Base-by-base conservation (phyloP, 2,888 invertebrate species). In the Drosophila greeni region DNA sequence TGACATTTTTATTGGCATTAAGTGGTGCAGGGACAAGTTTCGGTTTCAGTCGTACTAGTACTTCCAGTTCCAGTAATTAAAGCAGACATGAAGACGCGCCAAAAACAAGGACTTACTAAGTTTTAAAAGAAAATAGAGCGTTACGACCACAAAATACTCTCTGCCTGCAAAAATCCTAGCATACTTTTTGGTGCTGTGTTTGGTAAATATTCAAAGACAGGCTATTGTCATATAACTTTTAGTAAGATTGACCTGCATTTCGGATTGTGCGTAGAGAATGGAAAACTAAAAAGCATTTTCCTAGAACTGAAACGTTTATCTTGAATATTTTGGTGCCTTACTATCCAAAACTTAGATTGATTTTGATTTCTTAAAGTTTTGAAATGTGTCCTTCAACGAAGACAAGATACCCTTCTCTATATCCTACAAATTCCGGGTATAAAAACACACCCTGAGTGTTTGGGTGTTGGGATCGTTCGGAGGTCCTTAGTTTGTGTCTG, bases 11-110 rank as follows among this genome's bases (percentile, higher is more conserved):
- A 59, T 66, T 67, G 66, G 52, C 59, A 59, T 59, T 58, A 64
- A 64, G 62, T 60, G 62, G 60, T 60, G 62, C 60, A 45, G 60
- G 60, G 45, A 66, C 66, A 58, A 59, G 68, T 69, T 67, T 55
- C 55, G 55, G 55, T 56, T 56, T 56, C 36, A 51, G 37, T 20
- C 9, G 18, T 45, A 20, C 45, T 45, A 31, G 45, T 31, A 45
- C 45, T 45, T 45, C n/a, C 64, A 79, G 75, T 70, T 75, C 20
- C 55, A 70, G 76, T 79, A 78, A 79, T 79, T 81, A 78, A 79
- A 70, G 59, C 43, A 68, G 79, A 74, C 78, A 76, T 60, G 70
- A 53, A 70, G 76, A 75, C 75, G 74, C 78, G 73, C 74, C 56
- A 73, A 71, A 66, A 66, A 42, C 42, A 47, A 31, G 23, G 53